Evolutionary conservation across 2,113 vertebrate species (phyloP).

Genomic region (Neogale vison): DNA sequence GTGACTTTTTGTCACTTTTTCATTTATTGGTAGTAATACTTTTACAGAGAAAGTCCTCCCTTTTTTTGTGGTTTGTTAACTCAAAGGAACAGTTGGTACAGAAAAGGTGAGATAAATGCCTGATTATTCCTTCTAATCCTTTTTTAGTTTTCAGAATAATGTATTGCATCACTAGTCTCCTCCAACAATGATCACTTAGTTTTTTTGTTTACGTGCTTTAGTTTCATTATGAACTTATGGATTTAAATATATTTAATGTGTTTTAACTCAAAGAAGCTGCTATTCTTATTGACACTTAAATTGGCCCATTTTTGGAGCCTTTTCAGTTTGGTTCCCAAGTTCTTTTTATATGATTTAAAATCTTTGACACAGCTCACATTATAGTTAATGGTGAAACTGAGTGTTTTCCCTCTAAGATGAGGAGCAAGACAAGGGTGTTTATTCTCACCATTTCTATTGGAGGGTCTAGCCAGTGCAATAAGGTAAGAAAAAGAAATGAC

Average conservation of each 20-base stretch:
- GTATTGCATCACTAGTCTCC: neutral
- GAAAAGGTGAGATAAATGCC: neutral
- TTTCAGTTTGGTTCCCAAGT: neutral
- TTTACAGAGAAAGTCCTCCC: neutral
- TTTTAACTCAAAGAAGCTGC: neutral
- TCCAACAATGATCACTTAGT: neutral
- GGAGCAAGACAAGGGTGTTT: neutral
- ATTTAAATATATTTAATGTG: neutral
- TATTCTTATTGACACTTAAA: neutral
- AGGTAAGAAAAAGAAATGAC: conserved; percentile 32
- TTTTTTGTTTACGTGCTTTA: neutral
- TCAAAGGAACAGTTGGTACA: neutral
- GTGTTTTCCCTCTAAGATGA: neutral
- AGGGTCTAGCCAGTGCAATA: neutral
- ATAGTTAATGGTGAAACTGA: neutral
- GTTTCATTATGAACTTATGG: neutral
- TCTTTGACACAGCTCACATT: neutral
- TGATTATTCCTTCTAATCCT: neutral
- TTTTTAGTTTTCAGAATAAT: neutral
- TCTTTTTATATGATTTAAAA: neutral
- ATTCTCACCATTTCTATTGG: neutral
- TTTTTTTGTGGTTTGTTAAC: neutral
- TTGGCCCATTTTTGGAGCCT: neutral
- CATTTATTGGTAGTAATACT: neutral
- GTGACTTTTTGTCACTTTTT: neutral